Evolutionary conservation across 2,113 vertebrate genomes (phyloP).

Genomic region (Girardinichthys multiradiatus): DNA sequence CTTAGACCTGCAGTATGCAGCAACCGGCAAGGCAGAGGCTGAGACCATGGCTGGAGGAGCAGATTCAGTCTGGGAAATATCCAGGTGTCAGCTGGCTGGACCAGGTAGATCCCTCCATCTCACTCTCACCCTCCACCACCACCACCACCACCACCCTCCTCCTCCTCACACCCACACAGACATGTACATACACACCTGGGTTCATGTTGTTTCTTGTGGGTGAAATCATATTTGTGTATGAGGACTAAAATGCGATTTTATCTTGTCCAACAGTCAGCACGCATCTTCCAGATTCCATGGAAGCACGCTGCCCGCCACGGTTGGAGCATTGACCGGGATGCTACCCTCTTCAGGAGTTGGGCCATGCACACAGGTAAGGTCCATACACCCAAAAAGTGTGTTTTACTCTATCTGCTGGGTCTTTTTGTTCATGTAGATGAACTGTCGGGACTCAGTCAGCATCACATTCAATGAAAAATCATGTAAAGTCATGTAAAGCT

Average conservation of each 20-base stretch:
- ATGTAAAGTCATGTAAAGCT: no score
- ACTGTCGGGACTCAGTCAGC: not conserved
- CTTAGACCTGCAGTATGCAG: constrained; percentile 68
- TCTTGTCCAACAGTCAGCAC: constrained; percentile 60
- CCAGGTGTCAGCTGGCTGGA: constrained; percentile 83
- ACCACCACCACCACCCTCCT: no score
- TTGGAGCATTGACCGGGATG: constrained; percentile 83
- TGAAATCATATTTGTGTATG: not conserved
- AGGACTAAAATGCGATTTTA: not conserved
- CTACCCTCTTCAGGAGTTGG: constrained; percentile 84
- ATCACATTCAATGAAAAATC: not conserved
- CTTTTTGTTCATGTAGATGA: not conserved
- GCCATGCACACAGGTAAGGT: constrained; percentile 81
- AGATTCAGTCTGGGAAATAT: constrained; percentile 81
- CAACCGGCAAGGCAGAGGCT: constrained; percentile 75
- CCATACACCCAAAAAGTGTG: not conserved
- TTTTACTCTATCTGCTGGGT: not conserved
- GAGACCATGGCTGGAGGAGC: constrained; percentile 82
- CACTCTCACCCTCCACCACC: not conserved
- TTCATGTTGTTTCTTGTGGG: not conserved
- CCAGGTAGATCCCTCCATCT: constrained; percentile 63
- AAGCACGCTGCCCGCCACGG: constrained; percentile 83
- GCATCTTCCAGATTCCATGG: constrained; percentile 84
- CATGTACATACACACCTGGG: not conserved
- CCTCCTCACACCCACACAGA: not conserved